These are phyloP conservation scores for Yponomeuta malinellus DNA, from an alignment of 2,888 invertebrate species.

Conservation along the genomic window DNA sequence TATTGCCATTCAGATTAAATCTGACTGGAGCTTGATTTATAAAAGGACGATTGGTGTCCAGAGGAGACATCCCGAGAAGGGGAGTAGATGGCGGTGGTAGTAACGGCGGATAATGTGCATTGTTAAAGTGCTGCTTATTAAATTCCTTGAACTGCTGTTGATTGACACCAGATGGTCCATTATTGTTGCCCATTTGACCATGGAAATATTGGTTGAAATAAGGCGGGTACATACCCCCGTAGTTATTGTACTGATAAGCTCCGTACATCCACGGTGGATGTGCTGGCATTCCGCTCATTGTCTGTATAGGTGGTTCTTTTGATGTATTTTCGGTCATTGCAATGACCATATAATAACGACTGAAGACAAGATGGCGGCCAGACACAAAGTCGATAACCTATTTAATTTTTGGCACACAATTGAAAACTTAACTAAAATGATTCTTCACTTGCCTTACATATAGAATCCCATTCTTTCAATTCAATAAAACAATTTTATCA, in stretches of 20 bases:
- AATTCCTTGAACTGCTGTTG: constrained; percentile 36
- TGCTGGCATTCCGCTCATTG: constrained; percentile 59
- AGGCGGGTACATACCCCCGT: constrained; percentile 62
- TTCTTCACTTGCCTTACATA: no score
- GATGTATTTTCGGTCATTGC: constrained; percentile 57
- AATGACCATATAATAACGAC: background rate
- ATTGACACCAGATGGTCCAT: constrained; percentile 40
- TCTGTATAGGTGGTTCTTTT: constrained; percentile 66
- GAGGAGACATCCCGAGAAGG: constrained; percentile 63
- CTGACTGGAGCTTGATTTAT: constrained; percentile 65
- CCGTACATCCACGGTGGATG: constrained; percentile 67
- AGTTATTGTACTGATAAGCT: constrained; percentile 57
- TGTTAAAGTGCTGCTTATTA: constrained; percentile 42
- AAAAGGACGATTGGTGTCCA: constrained; percentile 56
- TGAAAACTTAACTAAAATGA: no score
- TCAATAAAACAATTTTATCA: no score
- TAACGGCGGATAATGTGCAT: constrained; percentile 45
- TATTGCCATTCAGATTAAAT: constrained; percentile 61
- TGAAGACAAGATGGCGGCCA: no score
- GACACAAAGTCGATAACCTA: no score
- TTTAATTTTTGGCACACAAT: no score
- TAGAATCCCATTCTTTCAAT: no score
- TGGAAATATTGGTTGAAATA: constrained; percentile 70
- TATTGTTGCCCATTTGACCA: constrained; percentile 49
- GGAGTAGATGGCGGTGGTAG: constrained; percentile 49